Conservation (phyloP, 2,888 invertebrate genomes). For the Geotrupes spiniger region DNA sequence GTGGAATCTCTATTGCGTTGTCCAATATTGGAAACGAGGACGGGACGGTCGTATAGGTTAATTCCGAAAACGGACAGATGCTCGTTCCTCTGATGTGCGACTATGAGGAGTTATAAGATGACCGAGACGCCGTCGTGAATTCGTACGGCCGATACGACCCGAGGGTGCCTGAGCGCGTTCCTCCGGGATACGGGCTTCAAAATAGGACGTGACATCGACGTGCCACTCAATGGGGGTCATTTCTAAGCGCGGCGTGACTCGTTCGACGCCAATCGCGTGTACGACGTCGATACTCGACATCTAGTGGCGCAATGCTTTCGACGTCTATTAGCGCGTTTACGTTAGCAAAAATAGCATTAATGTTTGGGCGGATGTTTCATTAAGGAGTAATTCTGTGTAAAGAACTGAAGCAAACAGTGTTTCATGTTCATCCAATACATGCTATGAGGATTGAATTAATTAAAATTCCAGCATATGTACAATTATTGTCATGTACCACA, state of each 20-base stretch:
- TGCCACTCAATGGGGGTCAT: conserved; percentile 43
- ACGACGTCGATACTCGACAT: too few species aligned
- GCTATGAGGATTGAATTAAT: too few species aligned
- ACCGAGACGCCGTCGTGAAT: conserved; percentile 24
- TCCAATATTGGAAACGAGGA: conserved; percentile 18
- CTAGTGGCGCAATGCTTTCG: too few species aligned
- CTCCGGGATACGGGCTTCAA: conserved; percentile 40
- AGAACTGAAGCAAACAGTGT: too few species aligned
- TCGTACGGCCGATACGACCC: conserved; percentile 26
- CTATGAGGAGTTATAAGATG: conserved; percentile 37
- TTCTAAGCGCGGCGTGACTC: conserved; percentile 44
- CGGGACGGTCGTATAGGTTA: conserved; percentile 28
- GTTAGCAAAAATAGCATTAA: not conserved
- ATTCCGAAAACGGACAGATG: conserved; percentile 27
- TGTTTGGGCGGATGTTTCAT: not conserved
- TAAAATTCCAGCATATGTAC: too few species aligned
- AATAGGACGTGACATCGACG: conserved; percentile 43
- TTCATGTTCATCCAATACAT: too few species aligned
- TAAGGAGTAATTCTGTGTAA: too few species aligned
- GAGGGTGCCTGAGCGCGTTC: conserved; percentile 32
- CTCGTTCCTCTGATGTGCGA: conserved; percentile 32
- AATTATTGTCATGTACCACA: too few species aligned
- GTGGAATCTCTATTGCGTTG: conserved; percentile 9
- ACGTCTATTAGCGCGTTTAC: too few species aligned
- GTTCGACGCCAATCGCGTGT: too few species aligned